These are phyloP conservation scores for Sisyra nigra DNA, from an alignment of 2,888 invertebrate species.

Conservation along the genomic window DNA sequence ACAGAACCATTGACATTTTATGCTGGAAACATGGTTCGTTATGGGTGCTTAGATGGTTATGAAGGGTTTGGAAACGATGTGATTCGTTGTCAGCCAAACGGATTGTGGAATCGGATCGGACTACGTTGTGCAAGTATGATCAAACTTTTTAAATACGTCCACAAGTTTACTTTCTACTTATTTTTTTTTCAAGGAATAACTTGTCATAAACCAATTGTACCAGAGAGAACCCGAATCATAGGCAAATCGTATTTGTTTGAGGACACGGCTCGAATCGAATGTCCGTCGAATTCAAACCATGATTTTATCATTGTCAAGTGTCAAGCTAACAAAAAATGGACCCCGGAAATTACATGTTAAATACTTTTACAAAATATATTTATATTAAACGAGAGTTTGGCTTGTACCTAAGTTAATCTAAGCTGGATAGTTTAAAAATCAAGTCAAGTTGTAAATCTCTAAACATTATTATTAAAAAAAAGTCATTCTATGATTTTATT, in stretches of 20 bases:
- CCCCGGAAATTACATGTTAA: conserved; percentile 3
- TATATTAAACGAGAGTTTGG: too few relatives aligned
- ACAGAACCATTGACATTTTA: conserved; percentile 15
- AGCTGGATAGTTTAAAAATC: too few relatives aligned
- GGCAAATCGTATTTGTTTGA: conserved; percentile 33
- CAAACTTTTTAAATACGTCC: not conserved
- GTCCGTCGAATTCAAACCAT: conserved; percentile 16
- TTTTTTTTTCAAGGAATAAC: conserved; percentile 27
- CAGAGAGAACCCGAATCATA: conserved; percentile 23
- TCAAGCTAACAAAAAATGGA: conserved; percentile 4
- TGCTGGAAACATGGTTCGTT: conserved; percentile 27
- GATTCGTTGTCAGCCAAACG: conserved; percentile 28
- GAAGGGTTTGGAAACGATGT: conserved; percentile 26
- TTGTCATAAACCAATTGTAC: conserved; percentile 31
- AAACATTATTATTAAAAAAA: too few relatives aligned
- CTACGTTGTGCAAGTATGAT: conserved; percentile 32
- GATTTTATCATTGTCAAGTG: conserved; percentile 6
- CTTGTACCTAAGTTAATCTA: too few relatives aligned
- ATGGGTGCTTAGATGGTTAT: conserved; percentile 31
- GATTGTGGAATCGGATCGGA: conserved; percentile 32
- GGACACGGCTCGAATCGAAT: conserved; percentile 27
- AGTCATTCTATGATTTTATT: too few relatives aligned
- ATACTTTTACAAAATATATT: too few relatives aligned
- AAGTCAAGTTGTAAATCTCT: too few relatives aligned
- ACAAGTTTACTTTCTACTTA: conserved; percentile 6